Base-by-base conservation (phyloP, 2,888 invertebrate species). In the Sicus ferrugineus region DNA sequence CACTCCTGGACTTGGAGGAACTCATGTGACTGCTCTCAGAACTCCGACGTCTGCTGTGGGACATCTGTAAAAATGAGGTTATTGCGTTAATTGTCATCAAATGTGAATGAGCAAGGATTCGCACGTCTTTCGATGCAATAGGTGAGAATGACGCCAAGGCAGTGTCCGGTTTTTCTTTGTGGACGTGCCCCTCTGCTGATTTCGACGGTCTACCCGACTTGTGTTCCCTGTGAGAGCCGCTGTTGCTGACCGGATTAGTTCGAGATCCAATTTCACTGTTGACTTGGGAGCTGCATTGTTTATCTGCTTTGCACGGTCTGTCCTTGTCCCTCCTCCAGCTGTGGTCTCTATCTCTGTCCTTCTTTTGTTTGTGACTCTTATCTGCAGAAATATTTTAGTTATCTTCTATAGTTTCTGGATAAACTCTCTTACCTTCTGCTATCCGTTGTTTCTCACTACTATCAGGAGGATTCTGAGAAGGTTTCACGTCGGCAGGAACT, bases 341-440 rank as follows among this genome's bases (percentile, higher is more conserved):
- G 34, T 77, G 76, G 54, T 81, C 80, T 23, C 81, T 80, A 72
- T 85, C 82, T 73, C 82, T 84, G 73, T 84, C 84, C 78, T 83
- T 85, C 73, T 83, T 85, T 76, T 84, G 84, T 70, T 83, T 84
- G 69, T 84, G 84, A 73, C 79, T 80, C 73, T 80, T 80, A 34
- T 82, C 81, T 70, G 71, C 69, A 75, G 30, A 62, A 46, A 3
- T 50, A 69, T 31, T 46, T 21, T 14, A 52, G 23, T n/a, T 7
- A 19, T 26, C 3, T 14, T 14, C 14, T 31, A 5, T 9, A 38
- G 23, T 31, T 19, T 21, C 48, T 0, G 3, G 11, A 56, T 2
- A 14, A 9, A 23, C 46, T 46, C 48, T 46, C 28, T 23, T 54
- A 54, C 54, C 21, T 58, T 31, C n/a, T 7, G 30, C 58, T 19